A percentile compares a stretch with the other conserved stretches of the same genome.
Conservation (phyloP, 2,113 vertebrate species). For the Leptosomus discolor region DNA sequence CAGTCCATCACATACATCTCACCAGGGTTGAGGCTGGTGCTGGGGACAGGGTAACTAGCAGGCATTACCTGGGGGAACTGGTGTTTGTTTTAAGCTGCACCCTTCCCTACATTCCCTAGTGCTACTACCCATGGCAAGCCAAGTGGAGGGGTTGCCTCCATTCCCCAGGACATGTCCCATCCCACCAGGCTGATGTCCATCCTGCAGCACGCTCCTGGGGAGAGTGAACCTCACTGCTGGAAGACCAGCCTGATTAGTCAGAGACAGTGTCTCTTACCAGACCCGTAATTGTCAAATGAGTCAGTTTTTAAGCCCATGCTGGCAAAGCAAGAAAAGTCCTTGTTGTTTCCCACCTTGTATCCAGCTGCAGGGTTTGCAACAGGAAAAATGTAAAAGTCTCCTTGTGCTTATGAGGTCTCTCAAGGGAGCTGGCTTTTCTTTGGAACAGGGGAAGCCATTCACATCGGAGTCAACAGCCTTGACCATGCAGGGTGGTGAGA, state of each 20-base stretch:
- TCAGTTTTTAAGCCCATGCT: neutral
- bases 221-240: neutral
- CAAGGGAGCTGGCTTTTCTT: neutral
- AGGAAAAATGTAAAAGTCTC: neutral
- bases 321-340: neutral
- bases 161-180: neutral
- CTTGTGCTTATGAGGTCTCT: neutral
- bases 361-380: neutral
- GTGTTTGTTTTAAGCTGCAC: neutral
- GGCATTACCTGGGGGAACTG: neutral
- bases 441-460: neutral
- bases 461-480: neutral
- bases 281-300: neutral
- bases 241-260: neutral
- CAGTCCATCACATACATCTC: accelerated
- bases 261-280: neutral
- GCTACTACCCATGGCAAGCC: neutral
- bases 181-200: neutral
- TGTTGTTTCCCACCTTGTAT: neutral
- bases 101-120: neutral
- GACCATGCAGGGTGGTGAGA: neutral
- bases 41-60: neutral
- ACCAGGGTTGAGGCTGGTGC: neutral
- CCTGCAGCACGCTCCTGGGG: neutral
- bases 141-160: accelerated